Evolutionary conservation across 2,888 invertebrate genomes (phyloP), one percentile per base, ranked within the genome.

Genomic region (Lamproptera curius): DNA sequence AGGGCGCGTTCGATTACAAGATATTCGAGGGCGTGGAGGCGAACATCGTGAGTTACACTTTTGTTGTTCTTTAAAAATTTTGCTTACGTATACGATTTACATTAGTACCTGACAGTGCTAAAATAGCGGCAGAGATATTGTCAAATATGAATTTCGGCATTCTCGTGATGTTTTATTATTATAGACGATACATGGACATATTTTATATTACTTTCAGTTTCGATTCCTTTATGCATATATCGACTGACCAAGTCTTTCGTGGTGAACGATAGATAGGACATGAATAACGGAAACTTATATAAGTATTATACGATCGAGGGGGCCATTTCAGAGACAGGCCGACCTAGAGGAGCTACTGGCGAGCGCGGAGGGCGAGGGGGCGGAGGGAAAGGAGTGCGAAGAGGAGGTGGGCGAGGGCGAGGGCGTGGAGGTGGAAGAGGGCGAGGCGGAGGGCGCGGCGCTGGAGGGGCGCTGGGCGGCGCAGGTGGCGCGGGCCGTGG

Each of bases 401-500:
- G 56, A 42, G 46, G 47, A 54, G 48, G 31, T 42, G 16, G 36
- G 4, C 41, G 50, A 0, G 46, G 0, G 3, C 31, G 44, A 0
- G 35, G 33, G 9, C 10, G 39, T 2, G 11, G 28, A 20, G 15
- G 42, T 14, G 20, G 26, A 17, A 6, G 50, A 13, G 11, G 42
- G 1, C 23, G 45, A 41, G 46, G 28, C 42, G 52, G 11, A 26
- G 47, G 51, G 44, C 39, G 54, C 60, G 20, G 52, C 46, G 20
- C 69, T 67, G 53, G 73, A 77, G 60, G 54, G 61, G 16, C 56
- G 54, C 53, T 81, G 80, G 73, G 75, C 76, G 15, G 65, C 61
- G 23, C 42, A 61, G n/a, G 80, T 76, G 37, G 79, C 76, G n/a
- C 65, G 78, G 1, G 78, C 76, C 0, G 71, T 83, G 40, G 72